Conservation (phyloP, 1,140 invertebrate species). For the Lepidurus couesii region DNA sequence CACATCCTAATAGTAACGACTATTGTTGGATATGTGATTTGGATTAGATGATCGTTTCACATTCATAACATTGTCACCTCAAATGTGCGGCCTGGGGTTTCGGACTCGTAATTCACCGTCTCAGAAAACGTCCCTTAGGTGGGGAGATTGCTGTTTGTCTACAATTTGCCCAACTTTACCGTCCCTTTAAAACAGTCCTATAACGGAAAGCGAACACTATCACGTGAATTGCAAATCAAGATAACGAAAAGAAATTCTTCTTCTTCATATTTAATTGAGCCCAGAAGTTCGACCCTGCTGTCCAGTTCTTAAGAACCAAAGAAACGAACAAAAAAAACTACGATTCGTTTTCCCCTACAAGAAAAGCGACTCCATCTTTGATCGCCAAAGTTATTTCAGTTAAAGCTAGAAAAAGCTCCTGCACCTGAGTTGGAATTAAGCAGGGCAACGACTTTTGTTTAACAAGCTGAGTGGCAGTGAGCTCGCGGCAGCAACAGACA, state of each 20-base stretch:
- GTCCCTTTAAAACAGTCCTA: background rate
- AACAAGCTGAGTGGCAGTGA: background rate
- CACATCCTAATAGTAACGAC: no score
- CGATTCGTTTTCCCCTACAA: background rate
- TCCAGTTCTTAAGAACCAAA: no score
- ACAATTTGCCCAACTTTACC: background rate
- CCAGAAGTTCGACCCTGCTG: no score
- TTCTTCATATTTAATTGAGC: no score
- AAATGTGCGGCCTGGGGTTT: constrained; percentile 85
- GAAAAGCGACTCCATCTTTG: background rate
- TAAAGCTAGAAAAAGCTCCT: background rate
- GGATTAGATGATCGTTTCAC: constrained; percentile 7
- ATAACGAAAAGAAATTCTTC: no score
- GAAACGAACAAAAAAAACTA: no score
- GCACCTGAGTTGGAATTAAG: constrained; percentile 21
- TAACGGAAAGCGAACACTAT: background rate
- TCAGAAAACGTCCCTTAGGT: constrained; percentile 87
- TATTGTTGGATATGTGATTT: background rate
- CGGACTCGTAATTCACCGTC: constrained; percentile 90
- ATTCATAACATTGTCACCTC: constrained; percentile 23
- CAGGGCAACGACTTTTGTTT: background rate
- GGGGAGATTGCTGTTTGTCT: constrained; percentile 74
- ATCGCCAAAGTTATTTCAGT: background rate
- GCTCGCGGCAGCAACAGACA: background rate
- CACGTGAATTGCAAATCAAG: background rate